Base-by-base conservation (phyloP, 35 echinoderm and acorn worm species). In the Eucidaris tribuloides region DNA sequence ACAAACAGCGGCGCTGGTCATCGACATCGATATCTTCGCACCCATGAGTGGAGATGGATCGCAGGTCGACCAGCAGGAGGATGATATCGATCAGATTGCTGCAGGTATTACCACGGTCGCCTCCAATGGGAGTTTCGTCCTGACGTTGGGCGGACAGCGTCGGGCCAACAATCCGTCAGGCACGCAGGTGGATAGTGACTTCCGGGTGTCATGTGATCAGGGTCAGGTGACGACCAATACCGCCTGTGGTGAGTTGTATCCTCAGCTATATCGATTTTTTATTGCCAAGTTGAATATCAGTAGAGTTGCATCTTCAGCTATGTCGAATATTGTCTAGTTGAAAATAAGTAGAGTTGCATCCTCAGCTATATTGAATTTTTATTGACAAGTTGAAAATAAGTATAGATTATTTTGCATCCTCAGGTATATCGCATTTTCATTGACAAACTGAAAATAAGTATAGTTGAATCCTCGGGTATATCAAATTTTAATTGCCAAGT, bases 181-280 rank as follows among this genome's bases (percentile, higher is more conserved):
- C 11, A 74, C 68, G 0, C 29, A 36, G 37, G 68, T 74, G 6
- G 28, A 27, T 4, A 27, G 37, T n/a, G 68, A 42, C 18, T 74
- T 74, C 34, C 68, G 37, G 68, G 38, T 33, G 68, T 74, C 68
- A 4, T 74, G 68, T 74, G 68, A 25, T 11, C 19, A n/a, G 24
- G 68, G 68, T 44, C 29, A 35, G 68, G 68, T 74, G 38, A 35
- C 68, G 38, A 42, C 38, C 11, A 44, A 40, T 74, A 42, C 68
- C 24, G 68, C 35, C 38, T 74, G 68, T 74, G 68, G 68, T 74
- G 41, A 74, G 65, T 71, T 39, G n/a, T n/a, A n/a, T n/a, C n/a
- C n/a, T n/a, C n/a, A n/a, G n/a, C n/a, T n/a, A n/a, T n/a, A n/a
- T n/a, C n/a, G n/a, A n/a, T n/a, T n/a, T n/a, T n/a, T n/a, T n/a